These are phyloP conservation scores for Anarsia innoxiella DNA, from an alignment of 2,888 invertebrate genomes.

Conservation along the genomic window DNA sequence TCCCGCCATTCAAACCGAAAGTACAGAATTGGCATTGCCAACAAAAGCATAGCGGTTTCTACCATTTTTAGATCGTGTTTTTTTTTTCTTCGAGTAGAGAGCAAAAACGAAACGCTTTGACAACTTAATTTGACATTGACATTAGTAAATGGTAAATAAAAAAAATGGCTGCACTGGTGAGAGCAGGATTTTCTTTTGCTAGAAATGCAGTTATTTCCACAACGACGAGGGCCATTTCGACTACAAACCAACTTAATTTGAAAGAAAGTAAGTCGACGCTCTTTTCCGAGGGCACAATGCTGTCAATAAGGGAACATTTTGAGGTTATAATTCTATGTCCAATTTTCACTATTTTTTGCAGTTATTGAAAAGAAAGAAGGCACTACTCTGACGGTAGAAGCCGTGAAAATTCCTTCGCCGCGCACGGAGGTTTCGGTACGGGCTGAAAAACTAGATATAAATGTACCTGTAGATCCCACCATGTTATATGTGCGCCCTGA, in stretches of 20 bases:
- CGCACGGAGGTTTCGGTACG: conserved; percentile 76
- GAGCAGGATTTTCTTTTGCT: conserved; percentile 35
- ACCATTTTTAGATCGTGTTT: no score
- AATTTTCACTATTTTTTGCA: conserved; percentile 37
- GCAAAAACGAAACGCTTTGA: conserved; percentile 7
- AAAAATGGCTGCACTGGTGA: conserved; percentile 47
- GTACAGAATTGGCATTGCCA: no score
- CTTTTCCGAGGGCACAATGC: no score
- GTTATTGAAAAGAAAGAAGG: conserved; percentile 79
- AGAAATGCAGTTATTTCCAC: conserved; percentile 42
- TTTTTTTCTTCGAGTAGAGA: no score
- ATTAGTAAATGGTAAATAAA: no score
- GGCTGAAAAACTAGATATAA: conserved; percentile 42
- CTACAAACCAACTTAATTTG: conserved; percentile 45
- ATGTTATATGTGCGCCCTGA: conserved; percentile 84
- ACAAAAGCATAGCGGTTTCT: no score
- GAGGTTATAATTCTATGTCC: conserved; percentile 4
- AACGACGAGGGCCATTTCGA: conserved; percentile 42
- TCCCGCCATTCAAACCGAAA: no score
- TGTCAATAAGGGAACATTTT: not conserved
- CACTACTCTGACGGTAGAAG: conserved; percentile 77
- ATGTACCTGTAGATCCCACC: conserved; percentile 35
- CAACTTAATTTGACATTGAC: conserved; percentile 1
- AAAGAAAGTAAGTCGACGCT: conserved; percentile 71
- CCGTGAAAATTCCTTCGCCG: conserved; percentile 73